phyloP scores from a whole-genome alignment of 2,797 vertebrate genomes.

The Myotis daubentonii region DNA sequence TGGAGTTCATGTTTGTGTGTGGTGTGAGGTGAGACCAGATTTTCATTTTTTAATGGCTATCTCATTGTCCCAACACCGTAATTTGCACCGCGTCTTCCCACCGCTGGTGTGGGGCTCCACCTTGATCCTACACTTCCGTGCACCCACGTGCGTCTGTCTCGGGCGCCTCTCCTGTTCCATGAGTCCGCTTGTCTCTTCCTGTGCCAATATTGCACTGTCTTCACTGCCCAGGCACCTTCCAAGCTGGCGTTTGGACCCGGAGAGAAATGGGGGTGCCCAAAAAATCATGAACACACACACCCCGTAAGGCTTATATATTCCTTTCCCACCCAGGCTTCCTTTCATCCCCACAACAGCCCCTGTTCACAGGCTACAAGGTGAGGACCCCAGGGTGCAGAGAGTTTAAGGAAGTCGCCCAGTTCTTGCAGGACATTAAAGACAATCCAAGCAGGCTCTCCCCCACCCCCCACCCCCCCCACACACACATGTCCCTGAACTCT shows the following conservation, averaged over 20 bases:
- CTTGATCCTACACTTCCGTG: neutral
- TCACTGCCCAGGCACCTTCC: neutral
- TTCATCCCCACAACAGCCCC: neutral
- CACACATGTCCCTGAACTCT: accelerated
- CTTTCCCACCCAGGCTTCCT: neutral
- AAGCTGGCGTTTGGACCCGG: neutral
- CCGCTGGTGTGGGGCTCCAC: neutral
- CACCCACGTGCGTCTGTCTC: neutral
- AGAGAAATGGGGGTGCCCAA: neutral
- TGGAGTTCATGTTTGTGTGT: neutral
- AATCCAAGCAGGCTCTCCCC: neutral
- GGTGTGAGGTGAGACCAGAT: neutral
- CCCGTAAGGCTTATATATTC: neutral
- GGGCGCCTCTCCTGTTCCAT: neutral
- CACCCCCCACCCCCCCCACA: too few relatives aligned
- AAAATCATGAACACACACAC: neutral
- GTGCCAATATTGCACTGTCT: neutral
- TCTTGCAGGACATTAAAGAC: neutral
- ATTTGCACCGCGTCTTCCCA: neutral
- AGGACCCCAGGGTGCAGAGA: neutral
- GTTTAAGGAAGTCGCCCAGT: neutral
- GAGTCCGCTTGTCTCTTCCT: neutral
- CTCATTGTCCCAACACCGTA: neutral
- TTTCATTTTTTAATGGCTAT: neutral
- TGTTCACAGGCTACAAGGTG: too few relatives aligned